A percentile compares a stretch with the other conserved stretches of the same genome.
Conservation (phyloP, 2,888 invertebrate genomes). For the Stenichneumon culpator region DNA sequence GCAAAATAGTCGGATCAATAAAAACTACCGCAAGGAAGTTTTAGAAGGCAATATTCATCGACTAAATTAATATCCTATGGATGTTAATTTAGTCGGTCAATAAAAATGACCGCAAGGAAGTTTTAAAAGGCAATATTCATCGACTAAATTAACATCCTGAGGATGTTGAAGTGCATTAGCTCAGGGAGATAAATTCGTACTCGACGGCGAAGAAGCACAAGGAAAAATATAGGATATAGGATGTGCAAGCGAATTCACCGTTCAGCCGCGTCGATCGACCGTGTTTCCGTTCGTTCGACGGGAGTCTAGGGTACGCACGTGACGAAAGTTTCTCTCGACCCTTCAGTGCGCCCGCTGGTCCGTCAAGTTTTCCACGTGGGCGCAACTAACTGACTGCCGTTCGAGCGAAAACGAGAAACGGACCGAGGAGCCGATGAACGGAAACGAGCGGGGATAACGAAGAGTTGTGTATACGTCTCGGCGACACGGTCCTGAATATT, state of each 20-base stretch:
- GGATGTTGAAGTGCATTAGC: too few species aligned
- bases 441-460: slow-evolving; percentile 28
- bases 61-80: too few species aligned
- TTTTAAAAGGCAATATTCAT: too few species aligned
- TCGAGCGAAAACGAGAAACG: slow-evolving; percentile 3
- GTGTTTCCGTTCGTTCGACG: slow-evolving; percentile 26
- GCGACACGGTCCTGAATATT: slow-evolving; percentile 73
- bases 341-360: slow-evolving; percentile 26
- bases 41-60: too few species aligned
- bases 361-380: slow-evolving; percentile 43
- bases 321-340: slow-evolving; percentile 54
- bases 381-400: background rate
- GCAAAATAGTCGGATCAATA: too few species aligned
- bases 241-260: slow-evolving; percentile 40
- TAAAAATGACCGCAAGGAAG: too few species aligned
- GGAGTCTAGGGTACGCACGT: slow-evolving; percentile 31
- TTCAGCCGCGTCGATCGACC: slow-evolving; percentile 45
- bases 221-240: too few species aligned
- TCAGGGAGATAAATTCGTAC: background rate
- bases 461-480: slow-evolving; percentile 42
- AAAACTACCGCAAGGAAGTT: too few species aligned
- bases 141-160: too few species aligned
- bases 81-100: too few species aligned
- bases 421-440: background rate
- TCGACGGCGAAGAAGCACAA: background rate